Base-by-base conservation (phyloP, 2,797 vertebrate species). In the Microctenopoma steveboyesi region DNA sequence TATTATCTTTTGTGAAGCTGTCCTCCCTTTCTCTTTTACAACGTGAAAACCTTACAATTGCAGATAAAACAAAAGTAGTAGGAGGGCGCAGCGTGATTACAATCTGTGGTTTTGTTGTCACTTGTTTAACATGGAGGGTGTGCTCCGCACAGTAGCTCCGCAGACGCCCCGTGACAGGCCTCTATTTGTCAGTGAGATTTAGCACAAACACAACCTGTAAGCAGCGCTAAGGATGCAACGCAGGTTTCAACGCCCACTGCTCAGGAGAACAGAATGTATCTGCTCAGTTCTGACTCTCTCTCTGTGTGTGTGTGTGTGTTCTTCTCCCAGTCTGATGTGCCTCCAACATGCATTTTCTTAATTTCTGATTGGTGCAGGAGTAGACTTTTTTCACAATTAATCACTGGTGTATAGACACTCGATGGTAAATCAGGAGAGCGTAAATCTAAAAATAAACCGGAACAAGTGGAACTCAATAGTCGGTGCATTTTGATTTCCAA, bases 141-240 rank as follows among this genome's bases (percentile, higher is more conserved):
- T 22, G 53, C 45, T 15, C 39, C 30, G 55, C 28, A 1, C 37
- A 33, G 61, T 56, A 10, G 46, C 67, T 61, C 33, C 53, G 43
- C 69, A 63, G 56, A 60, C 63, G 9, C 58, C 0, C 0, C 54
- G 35, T 73, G 68, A 74, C 82, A 73, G 57, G 56, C 45, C 59
- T 62, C 47, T 49, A 77, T 83, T 74, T 83, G 69, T 78, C 67
- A 74, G 37, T 7, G 27, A 72, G 69, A 70, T 58, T 12, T 6
- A 74, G 37, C 33, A 57, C 60, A 61, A 51, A 64, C 58, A 74
- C 58, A 76, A 6, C 28, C 63, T 72, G 54, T 45, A 64, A 60
- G 45, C 45, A 50, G 30, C 3, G 33, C 33, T 68, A 45, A 56
- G 45, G 35, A 30, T 40, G 52, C 47, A n/a, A 15, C 22, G 5